phyloP scores from a whole-genome alignment of 2,113 vertebrate genomes.

The Aptenodytes forsteri region DNA sequence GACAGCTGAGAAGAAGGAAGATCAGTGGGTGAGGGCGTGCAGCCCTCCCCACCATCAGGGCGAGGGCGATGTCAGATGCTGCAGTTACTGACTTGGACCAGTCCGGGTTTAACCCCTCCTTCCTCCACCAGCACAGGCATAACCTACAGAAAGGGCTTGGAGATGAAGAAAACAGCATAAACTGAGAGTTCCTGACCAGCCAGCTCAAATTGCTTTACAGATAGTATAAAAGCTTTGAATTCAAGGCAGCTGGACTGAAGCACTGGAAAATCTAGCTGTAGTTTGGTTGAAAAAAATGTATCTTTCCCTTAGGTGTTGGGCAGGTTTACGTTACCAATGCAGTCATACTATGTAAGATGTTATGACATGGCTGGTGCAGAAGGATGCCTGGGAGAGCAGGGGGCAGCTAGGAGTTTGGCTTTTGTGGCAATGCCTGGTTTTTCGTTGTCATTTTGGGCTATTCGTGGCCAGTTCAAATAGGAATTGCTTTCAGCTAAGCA shows the following conservation, averaged over 20 bases:
- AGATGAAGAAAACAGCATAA: background rate
- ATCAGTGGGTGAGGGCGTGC: background rate
- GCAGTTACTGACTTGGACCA: background rate
- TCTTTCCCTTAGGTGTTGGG: background rate
- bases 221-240: background rate
- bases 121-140: background rate
- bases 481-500: background rate
- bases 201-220: background rate
- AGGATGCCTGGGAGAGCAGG: background rate
- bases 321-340: accelerated
- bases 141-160: background rate
- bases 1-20: background rate
- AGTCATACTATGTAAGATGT: background rate
- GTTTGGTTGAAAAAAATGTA: background rate
- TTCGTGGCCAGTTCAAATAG: background rate
- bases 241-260: background rate
- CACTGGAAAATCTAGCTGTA: background rate
- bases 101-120: background rate
- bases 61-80: background rate
- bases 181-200: background rate
- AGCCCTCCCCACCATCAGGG: background rate
- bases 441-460: background rate
- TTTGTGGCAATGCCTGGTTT: background rate
- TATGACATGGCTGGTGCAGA: background rate
- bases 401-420: background rate